phyloP scores from a whole-genome alignment of 2,113 vertebrate species.

The Copsychus sechellarum region DNA sequence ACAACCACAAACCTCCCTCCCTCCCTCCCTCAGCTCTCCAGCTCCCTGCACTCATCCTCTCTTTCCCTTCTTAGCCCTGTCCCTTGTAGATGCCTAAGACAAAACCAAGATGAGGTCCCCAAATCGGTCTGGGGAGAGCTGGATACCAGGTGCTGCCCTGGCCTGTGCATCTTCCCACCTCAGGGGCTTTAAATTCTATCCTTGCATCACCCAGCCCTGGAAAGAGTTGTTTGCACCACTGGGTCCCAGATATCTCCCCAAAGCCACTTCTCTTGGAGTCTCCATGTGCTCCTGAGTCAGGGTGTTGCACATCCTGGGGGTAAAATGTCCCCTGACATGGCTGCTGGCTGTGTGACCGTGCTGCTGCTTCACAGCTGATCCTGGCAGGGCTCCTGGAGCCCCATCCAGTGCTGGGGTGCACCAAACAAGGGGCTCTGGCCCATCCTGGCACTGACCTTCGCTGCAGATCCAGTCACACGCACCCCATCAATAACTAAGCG shows the following conservation, averaged over 20 bases:
- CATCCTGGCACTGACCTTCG: neutral
- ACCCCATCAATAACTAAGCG: slow-evolving; percentile 10
- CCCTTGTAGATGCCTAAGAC: neutral
- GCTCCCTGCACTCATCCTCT: neutral
- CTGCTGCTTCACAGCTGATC: neutral
- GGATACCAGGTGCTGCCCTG: neutral
- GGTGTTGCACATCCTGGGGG: neutral
- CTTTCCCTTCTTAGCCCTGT: neutral
- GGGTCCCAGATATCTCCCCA: neutral
- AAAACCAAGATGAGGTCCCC: neutral
- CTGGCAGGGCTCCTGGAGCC: neutral
- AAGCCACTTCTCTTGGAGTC: neutral
- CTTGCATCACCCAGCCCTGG: neutral
- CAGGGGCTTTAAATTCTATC: neutral
- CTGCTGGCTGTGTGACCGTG: neutral
- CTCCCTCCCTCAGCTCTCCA: neutral
- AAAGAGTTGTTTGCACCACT: neutral
- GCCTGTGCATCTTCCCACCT: neutral
- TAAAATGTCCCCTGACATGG: accelerated
- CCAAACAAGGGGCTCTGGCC: neutral
- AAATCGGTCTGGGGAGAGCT: neutral
- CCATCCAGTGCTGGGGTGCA: neutral
- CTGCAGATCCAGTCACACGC: neutral
- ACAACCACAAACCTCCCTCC: neutral
- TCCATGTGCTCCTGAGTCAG: neutral